phyloP scores from a whole-genome alignment of 1,140 invertebrate species.

The Aradophagus sp. region DNA sequence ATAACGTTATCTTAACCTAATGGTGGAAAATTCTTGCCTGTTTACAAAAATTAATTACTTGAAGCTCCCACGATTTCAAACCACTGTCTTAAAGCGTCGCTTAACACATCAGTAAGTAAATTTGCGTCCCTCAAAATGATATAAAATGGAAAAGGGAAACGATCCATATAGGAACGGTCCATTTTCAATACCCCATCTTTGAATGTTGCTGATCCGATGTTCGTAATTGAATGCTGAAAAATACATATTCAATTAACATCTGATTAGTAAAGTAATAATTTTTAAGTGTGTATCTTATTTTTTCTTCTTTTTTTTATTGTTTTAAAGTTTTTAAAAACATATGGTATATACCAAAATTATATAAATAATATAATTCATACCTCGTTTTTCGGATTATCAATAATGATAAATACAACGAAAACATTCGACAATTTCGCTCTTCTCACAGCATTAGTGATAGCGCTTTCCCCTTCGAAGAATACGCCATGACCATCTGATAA shows the following conservation, averaged over 20 bases:
- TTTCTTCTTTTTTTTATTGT: too few species aligned
- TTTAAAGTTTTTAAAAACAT: too few species aligned
- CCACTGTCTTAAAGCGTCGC: constrained; percentile 98
- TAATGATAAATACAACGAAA: constrained; percentile 95
- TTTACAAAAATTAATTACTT: too few species aligned
- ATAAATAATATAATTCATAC: constrained; percentile 72
- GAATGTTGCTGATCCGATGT: constrained; percentile 88
- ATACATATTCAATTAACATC: neutral
- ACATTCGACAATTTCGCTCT: constrained; percentile 86
- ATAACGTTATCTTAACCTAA: too few species aligned
- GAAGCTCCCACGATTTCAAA: constrained; percentile 96
- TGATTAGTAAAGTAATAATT: constrained; percentile 4
- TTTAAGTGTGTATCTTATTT: neutral
- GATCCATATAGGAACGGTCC: constrained; percentile 86
- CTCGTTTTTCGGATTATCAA: constrained; percentile 94
- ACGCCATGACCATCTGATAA: constrained; percentile 96
- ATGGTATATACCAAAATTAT: neutral
- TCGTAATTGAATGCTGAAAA: constrained; percentile 90
- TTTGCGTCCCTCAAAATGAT: constrained; percentile 93
- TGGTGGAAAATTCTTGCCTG: too few species aligned
- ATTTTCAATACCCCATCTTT: too few species aligned
- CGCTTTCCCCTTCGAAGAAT: constrained; percentile 89
- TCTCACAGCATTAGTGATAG: constrained; percentile 86
- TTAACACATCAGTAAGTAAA: constrained; percentile 89
- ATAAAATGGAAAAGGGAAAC: constrained; percentile 99